Base-by-base conservation (phyloP, 2,888 invertebrate species). In the Prosapia bicincta region DNA sequence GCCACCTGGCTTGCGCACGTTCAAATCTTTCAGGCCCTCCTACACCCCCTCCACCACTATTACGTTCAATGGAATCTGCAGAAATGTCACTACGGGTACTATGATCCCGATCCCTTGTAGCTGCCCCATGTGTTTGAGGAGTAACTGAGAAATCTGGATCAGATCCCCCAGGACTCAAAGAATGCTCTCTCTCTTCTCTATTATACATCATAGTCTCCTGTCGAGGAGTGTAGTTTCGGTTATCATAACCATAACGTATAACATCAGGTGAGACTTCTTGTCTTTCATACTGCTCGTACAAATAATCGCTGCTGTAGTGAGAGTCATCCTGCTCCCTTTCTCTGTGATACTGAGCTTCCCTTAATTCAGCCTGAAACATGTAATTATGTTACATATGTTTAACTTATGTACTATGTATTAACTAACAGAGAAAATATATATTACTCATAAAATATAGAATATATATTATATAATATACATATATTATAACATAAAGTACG, bases 1-100 rank as follows among this genome's bases (percentile, higher is more conserved):
- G 87, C 91, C 93, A 94, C 81, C 90, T 89, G 82, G 91, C 88
- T 79, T 87, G 87, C 2, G 86, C 86, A 20, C 87, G 82, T 75
- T 87, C 87, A 79, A 86, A 86, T 77, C 83, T 72, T 78, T 85
- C 77, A 54, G 54, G 54, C 20, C 54, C 54, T 77, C 81, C 76
- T 24, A 81, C 80, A 15, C 80, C 81, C 10, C 83, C 81, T 26
- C 76, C 77, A 24, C 80, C 79, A 71, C 75, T 79, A 24, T 82
- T 80, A 23, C 90, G 86, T 82, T 93, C 92, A 80, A 92, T 91
- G 0, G 92, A 92, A 82, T 93, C 92, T 23, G 90, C 89, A 26
- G 92, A 92, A 75, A 92, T 91, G 82, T 92, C 92, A 83, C 92
- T 92, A 78, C 90, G 88, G 0, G 87, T 86, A 23, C 88, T 87